Base-by-base conservation (phyloP, 2,888 invertebrate species). In the Harpalus rubripes region DNA sequence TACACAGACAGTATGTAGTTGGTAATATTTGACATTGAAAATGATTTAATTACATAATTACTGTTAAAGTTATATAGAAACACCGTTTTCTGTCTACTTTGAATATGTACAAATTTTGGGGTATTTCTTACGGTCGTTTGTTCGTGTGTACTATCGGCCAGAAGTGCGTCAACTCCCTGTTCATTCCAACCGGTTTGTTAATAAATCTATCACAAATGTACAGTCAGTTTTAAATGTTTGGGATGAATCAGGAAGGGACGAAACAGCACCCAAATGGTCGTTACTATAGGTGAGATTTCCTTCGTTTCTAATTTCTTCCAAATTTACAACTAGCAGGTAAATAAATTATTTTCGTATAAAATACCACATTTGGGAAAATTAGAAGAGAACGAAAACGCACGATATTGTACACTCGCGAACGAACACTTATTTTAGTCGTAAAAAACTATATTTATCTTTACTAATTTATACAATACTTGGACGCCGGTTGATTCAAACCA, bases 1-100 rank as follows among this genome's bases (percentile, higher is more conserved):
- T 88, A 87, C 87, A 88, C 88, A 88, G 87, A 88, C 87, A 88
- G 87, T 87, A 86, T 86, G 87, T 88, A 87, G 87, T 87, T 86
- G 86, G 86, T 87, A 74, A 74, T 85, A 85, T 86, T 87, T 88
- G 86, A 88, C 88, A 88, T 88, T 88, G 87, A 88, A 87, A 87
- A 87, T 88, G 86, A 80, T 79, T 85, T 85, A 85, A 85, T 68
- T 85, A 85, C 80, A 85, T 68, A 79, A 63, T 85, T 80, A 80
- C 58, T 80, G 39, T 15, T 72, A 85, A 78, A 80, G 56, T 58
- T 85, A 78, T 76, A 83, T 84, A 80, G 85, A 85, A 85, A 85
- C 85, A 85, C 72, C 85, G 52, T 84, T 84, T 32, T 32, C 32
- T 85, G 65, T 26, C 78, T 78, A 78, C 78, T 78, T 32, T 84